phyloP scores from a whole-genome alignment of 2,113 vertebrate species.

The Phalacrocorax aristotelis region DNA sequence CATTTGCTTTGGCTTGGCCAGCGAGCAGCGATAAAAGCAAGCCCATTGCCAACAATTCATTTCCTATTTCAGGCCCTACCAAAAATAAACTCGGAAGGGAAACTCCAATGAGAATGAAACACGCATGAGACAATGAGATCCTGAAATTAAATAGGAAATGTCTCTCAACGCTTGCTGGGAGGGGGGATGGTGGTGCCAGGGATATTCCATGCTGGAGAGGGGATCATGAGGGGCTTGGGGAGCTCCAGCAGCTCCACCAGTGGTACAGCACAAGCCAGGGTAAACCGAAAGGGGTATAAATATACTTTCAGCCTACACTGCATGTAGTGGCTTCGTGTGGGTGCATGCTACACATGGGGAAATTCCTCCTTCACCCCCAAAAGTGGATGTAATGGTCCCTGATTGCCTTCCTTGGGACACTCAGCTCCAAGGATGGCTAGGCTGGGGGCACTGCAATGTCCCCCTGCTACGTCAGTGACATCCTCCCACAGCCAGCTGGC shows the following conservation, averaged over 20 bases:
- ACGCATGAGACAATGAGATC: background rate
- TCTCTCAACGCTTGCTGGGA: background rate
- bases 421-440: background rate
- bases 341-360: fast-evolving
- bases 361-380: background rate
- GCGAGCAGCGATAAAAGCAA: background rate
- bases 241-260: background rate
- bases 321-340: background rate
- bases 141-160: background rate
- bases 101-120: background rate
- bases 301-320: background rate
- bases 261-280: background rate
- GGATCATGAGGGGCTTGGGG: background rate
- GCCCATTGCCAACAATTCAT: background rate
- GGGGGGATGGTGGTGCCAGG: fast-evolving
- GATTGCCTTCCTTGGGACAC: background rate
- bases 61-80: constrained; percentile 39
- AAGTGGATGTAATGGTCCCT: background rate
- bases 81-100: constrained; percentile 41
- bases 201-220: background rate
- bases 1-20: background rate
- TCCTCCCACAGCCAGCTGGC: background rate
- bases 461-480: fast-evolving
- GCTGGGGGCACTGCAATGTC: background rate
- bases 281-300: background rate